Base-by-base conservation (phyloP, 2,888 invertebrate species). In the Ormyrus labotus region DNA sequence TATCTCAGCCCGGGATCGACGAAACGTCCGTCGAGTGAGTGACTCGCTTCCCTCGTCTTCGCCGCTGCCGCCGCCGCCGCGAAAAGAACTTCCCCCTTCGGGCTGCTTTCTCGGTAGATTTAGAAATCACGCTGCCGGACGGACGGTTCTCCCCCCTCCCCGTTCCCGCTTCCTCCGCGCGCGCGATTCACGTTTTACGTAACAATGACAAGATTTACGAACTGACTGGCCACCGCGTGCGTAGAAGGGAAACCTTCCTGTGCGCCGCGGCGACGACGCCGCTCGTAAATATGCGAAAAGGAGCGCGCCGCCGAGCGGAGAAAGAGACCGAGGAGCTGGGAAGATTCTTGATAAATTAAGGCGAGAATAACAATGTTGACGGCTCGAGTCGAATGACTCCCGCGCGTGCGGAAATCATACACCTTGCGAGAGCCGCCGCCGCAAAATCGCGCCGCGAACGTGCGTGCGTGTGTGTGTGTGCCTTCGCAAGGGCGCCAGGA, bases 281-380 rank as follows among this genome's bases (percentile, higher is more conserved):
- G 73, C 72, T 78, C 77, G 81, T 81, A 81, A 81, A 81, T 81
- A 73, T 13, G 51, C 34, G 60, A 75, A 75, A 75, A 75, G 60
- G 70, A 67, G 76, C 50, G 6, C 34, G 34, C 34, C 34, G 34
- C n/a, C 45, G 11, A 47, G 61, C 13, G 13, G 51, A 55, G 76
- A 69, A 34, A 45, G 6, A 9, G 13, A 45, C 7, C 55, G 45
- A 60, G 67, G 60, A 34, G 7, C n/a, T 4, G 68, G 55, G 65
- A 63, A 71, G 64, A 58, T 76, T 80, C 80, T 78, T 80, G 82
- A 82, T 80, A 77, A 73, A 80, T 75, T 65, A 65, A 64, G 69
- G 58, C 53, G 65, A 61, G 77, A 80, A 82, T 67, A 77, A 80
- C 78, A 78, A 80, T 78, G 82, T 82, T 74, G 82, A 80, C 80